Base-by-base conservation (phyloP, 2,888 invertebrate genomes). In the Azorinus chamasolen region DNA sequence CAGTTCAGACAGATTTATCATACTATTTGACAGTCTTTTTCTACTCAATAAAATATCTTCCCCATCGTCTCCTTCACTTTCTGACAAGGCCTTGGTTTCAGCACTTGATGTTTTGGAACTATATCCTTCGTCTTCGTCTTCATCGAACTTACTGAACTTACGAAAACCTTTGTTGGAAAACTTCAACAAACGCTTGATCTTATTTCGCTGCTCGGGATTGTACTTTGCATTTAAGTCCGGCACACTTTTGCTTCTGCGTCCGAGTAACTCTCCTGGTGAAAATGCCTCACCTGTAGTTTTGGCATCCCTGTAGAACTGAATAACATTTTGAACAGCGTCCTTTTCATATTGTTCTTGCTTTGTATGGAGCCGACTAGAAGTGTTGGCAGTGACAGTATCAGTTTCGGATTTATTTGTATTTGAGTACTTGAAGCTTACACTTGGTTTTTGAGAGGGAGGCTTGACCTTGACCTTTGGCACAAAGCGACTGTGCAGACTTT, bases 51-150 rank as follows among this genome's bases (percentile, higher is more conserved):
- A 55, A 14, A 63, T 65, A 3, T 39, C 50, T 6, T 41, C 50
- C 0, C 59, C 70, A 24, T 22, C 24, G 10, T 66, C 73, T 32
- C 53, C 63, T n/a, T 81, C 80, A 43, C 53, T 66, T 43, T 46
- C 64, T 8, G 37, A 18, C 16, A 32, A 69, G 22, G 68, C 55
- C 48, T 71, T 71, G n/a, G 58, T 51, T 37, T 81, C 81, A 22
- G 81, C 81, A 61, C 81, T 81, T 2, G 77, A 78, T 18, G 81
- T 78, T 61, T 81, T 81, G 10, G 81, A 81, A 4, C 74, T 63
- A 65, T 81, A 81, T 12, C 81, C 81, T 66, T 81, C 81, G 45
- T 81, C 81, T 22, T 78, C 81, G 1, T 78, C 77, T 12, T 81
- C 77, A 22, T 71, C 77, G 14, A 51, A 25, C 50, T 72, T 76